These are phyloP conservation scores for Bradypus variegatus DNA, from an alignment of 2,797 vertebrate genomes.

Conservation along the genomic window DNA sequence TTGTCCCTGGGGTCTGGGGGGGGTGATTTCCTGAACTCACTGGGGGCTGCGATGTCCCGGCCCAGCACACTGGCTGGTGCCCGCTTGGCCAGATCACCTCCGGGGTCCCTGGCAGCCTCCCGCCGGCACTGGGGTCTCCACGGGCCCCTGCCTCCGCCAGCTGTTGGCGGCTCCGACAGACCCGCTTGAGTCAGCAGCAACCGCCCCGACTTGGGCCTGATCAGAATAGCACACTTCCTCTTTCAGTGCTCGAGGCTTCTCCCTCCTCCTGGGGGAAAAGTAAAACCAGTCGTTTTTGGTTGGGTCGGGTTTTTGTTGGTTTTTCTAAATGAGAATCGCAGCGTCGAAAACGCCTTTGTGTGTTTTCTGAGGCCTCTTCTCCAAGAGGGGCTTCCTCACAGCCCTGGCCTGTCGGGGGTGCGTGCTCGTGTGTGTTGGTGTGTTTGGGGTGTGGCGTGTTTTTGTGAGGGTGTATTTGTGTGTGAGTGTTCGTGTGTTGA, in stretches of 20 bases:
- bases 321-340: not conserved
- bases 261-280: not conserved
- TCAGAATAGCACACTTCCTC: conserved; percentile 31
- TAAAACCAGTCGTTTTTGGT: too few species aligned
- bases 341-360: not conserved
- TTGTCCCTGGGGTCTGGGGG: too few species aligned
- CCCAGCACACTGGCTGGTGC: not conserved
- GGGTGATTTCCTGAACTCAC: not conserved
- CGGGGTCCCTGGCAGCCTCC: conserved; percentile 35
- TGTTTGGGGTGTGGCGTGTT: not conserved
- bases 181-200: conserved; percentile 61
- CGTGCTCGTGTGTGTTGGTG: not conserved
- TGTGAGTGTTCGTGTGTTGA: not conserved
- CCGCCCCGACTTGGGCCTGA: not conserved
- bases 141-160: conserved; percentile 57
- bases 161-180: conserved; percentile 51
- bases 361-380: not conserved
- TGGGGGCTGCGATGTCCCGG: too few species aligned
- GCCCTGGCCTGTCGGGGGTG: fast-evolving
- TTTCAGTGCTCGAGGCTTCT: not conserved
- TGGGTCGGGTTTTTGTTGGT: too few species aligned
- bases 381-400: not conserved
- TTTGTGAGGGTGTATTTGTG: fast-evolving
- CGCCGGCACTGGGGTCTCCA: conserved; percentile 51
- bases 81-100: conserved; percentile 47